Percentiles rank a stretch among this genome's conserved stretches.
These are phyloP conservation scores for Dicyrtomina minuta DNA, from an alignment of 2,888 invertebrate species.

Conservation along the genomic window DNA sequence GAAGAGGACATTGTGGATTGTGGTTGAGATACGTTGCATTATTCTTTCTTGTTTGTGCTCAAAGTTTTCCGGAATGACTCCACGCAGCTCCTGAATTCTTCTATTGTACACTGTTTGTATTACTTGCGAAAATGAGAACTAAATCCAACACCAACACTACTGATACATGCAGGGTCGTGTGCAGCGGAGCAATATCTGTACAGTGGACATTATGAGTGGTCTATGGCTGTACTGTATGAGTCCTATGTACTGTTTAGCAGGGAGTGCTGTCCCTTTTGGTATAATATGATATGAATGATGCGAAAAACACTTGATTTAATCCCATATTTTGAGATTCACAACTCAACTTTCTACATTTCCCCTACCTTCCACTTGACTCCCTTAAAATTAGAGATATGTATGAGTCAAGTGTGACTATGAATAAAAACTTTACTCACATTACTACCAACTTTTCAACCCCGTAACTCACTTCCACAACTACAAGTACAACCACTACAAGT, in stretches of 20 bases:
- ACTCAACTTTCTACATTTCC: conserved; percentile 12
- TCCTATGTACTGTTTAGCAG: too few relatives aligned
- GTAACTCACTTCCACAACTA: neutral
- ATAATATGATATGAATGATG: neutral
- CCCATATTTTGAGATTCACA: neutral
- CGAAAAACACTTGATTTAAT: conserved; percentile 19
- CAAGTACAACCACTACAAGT: neutral
- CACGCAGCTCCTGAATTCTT: too few relatives aligned
- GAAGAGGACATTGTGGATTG: too few relatives aligned
- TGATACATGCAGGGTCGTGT: neutral
- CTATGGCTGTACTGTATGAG: neutral
- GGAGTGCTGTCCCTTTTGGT: too few relatives aligned
- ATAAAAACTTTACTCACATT: neutral
- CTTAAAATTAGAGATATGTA: neutral
- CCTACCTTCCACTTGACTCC: neutral
- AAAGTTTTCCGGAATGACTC: too few relatives aligned
- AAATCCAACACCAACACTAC: neutral
- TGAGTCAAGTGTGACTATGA: neutral
- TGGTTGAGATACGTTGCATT: too few relatives aligned
- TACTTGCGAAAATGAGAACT: neutral
- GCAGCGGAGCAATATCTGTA: neutral
- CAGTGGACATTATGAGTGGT: neutral
- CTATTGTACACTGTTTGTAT: too few relatives aligned
- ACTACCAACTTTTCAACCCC: neutral
- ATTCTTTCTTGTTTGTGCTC: too few relatives aligned